A percentile compares a stretch with the other conserved stretches of the same genome.
These are phyloP conservation scores for Myotis lucifugus DNA, from an alignment of 2,113 vertebrate genomes.

Conservation along the genomic window DNA sequence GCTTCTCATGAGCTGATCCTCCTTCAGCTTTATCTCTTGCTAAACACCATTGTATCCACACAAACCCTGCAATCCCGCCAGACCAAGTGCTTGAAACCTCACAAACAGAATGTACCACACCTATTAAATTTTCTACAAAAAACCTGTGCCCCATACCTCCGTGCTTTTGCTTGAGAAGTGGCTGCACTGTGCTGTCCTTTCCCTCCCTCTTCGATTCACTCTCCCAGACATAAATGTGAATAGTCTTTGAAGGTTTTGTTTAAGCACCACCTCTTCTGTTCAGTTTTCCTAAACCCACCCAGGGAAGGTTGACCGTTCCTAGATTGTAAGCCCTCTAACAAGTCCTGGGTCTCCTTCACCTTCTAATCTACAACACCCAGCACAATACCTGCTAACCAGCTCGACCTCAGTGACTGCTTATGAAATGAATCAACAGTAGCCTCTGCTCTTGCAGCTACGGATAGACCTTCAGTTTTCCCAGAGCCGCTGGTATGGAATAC, in stretches of 20 bases:
- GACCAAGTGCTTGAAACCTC: not conserved
- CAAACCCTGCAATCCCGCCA: not conserved
- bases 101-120: not conserved
- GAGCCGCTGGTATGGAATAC: not conserved
- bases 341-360: not conserved
- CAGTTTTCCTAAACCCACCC: not conserved
- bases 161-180: not conserved
- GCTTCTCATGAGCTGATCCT: not conserved
- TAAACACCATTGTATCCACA: not conserved
- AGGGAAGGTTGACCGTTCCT: not conserved
- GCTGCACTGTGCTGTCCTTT: not conserved
- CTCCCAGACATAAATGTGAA: not conserved
- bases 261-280: not conserved
- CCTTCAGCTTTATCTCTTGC: constrained; percentile 9
- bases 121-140: no score
- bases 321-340: not conserved
- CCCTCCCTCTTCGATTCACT: not conserved
- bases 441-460: not conserved
- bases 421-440: not conserved
- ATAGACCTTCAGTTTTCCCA: not conserved
- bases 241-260: not conserved
- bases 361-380: not conserved
- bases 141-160: not conserved
- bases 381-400: not conserved
- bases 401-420: not conserved